Percentiles rank a stretch among this genome's conserved stretches.
phyloP scores from a whole-genome alignment of 2,888 invertebrate species.

The Phrixothrix hirtus region DNA sequence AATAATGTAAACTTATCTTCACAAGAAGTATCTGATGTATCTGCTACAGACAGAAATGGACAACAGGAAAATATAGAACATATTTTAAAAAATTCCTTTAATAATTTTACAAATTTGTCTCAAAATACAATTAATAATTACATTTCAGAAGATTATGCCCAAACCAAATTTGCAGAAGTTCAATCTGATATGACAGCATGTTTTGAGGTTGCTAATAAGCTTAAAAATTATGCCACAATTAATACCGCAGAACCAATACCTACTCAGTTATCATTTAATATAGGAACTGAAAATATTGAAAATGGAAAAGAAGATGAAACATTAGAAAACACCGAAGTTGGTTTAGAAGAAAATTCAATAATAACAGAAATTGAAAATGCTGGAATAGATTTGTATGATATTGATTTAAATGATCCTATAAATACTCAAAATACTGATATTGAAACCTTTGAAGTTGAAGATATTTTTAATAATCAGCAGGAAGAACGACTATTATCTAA shows the following conservation, averaged over 20 bases:
- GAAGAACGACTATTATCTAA: conserved; percentile 3
- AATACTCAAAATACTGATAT: conserved; percentile 25
- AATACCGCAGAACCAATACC: conserved; percentile 54
- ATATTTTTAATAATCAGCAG: conserved; percentile 26
- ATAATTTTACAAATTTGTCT: conserved; percentile 12
- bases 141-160: conserved; percentile 17
- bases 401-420: conserved; percentile 36
- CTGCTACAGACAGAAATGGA: no score
- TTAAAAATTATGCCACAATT: conserved; percentile 55
- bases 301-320: conserved; percentile 51
- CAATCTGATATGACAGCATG: conserved; percentile 44
- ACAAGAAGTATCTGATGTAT: conserved; percentile 21
- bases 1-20: conserved; percentile 1
- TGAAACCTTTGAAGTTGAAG: conserved; percentile 41
- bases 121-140: conserved; percentile 9
- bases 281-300: conserved; percentile 54
- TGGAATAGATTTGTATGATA: conserved; percentile 50
- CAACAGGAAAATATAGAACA: conserved; percentile 7
- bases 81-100: conserved; percentile 28
- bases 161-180: conserved; percentile 48
- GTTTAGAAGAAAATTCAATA: conserved; percentile 52
- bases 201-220: conserved; percentile 51
- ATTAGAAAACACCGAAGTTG: conserved; percentile 49
- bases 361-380: conserved; percentile 55
- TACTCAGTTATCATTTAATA: conserved; percentile 52